phyloP scores from a whole-genome alignment of 2,888 invertebrate species.

The Neoaliturus tenellus region DNA sequence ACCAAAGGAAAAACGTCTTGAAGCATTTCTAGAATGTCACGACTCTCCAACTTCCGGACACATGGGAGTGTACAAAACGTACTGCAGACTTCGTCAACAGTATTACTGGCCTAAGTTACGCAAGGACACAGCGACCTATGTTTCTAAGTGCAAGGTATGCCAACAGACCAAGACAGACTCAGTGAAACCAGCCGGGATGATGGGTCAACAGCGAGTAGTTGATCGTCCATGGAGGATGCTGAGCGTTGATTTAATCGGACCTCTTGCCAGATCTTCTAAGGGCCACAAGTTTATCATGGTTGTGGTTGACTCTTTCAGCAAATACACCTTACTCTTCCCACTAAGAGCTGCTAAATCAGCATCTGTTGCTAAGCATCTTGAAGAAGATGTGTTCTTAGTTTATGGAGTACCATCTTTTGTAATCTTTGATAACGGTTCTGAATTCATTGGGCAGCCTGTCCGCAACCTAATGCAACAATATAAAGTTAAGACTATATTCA shows the following conservation, averaged over 20 bases:
- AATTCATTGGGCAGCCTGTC: background rate
- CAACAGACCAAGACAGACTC: background rate
- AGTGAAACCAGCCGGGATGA: constrained; percentile 43
- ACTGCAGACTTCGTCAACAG: background rate
- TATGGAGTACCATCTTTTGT: constrained; percentile 31
- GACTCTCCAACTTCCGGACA: background rate
- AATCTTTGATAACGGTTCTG: constrained; percentile 34
- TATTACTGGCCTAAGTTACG: constrained; percentile 48
- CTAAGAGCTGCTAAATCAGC: constrained; percentile 63
- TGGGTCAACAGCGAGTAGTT: background rate
- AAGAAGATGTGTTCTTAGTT: constrained; percentile 25
- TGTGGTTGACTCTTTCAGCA: constrained; percentile 67
- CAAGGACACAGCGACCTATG: background rate
- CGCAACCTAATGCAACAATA: background rate
- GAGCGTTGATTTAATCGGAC: constrained; percentile 67
- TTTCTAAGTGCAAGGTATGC: constrained; percentile 4
- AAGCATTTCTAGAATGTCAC: background rate
- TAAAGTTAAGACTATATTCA: constrained; percentile 62
- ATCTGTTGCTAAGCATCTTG: background rate
- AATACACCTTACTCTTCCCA: constrained; percentile 63
- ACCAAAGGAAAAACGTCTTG: background rate
- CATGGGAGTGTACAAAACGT: background rate
- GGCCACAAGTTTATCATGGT: constrained; percentile 66
- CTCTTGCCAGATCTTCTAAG: constrained; percentile 66
- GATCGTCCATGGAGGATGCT: constrained; percentile 27